Evolutionary conservation across 2,113 vertebrate species (phyloP).

Genomic region (Mustela lutreola): DNA sequence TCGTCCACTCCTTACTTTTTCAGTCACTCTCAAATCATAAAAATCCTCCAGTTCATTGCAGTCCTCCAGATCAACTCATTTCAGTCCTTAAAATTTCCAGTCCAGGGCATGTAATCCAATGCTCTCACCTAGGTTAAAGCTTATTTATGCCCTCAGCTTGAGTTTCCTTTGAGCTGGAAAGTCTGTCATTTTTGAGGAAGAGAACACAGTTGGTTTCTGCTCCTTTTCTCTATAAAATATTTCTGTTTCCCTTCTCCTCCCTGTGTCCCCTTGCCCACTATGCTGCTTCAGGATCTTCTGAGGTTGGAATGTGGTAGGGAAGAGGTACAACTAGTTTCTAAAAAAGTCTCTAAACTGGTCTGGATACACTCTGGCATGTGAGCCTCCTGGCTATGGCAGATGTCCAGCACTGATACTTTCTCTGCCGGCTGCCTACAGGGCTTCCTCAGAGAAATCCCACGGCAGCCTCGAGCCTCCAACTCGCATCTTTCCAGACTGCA

Average conservation of each 20-base stretch:
- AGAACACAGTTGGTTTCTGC: not conserved
- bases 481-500: not conserved
- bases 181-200: not conserved
- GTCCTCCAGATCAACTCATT: not conserved
- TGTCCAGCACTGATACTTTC: not conserved
- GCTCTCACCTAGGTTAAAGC: not conserved
- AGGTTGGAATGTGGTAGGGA: not conserved
- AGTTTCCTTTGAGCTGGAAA: conserved; percentile 8
- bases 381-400: not conserved
- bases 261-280: not conserved
- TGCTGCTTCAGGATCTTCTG: not conserved
- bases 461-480: not conserved
- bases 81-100: not conserved
- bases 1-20: not conserved
- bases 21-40: conserved; percentile 7
- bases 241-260: not conserved
- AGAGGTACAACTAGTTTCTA: not conserved
- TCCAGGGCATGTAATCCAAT: not conserved
- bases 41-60: not conserved
- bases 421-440: not conserved
- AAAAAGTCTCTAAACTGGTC: not conserved
- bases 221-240: not conserved
- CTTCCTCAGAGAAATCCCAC: not conserved
- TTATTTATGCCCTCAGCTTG: not conserved
- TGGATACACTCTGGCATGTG: not conserved